phyloP scores from a whole-genome alignment of 2,888 invertebrate species.

The Oeneis ivallda region DNA sequence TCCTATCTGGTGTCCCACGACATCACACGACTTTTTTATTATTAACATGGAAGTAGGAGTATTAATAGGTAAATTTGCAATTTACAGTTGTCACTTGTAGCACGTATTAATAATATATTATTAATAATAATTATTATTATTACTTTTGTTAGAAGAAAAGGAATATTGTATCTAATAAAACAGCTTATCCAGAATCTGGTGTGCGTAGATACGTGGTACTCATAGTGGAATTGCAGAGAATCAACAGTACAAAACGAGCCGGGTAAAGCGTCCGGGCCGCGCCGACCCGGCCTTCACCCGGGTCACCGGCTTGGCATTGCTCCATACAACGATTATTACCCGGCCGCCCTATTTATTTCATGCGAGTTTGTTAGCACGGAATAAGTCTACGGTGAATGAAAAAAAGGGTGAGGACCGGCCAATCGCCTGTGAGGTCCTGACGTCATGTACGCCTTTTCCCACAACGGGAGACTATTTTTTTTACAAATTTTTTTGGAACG shows the following conservation, averaged over 20 bases:
- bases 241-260: conserved; percentile 19
- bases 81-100: no score
- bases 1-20: no score
- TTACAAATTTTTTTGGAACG: no score
- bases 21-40: no score
- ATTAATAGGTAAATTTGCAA: no score
- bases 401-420: not conserved
- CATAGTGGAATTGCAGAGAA: conserved; percentile 6
- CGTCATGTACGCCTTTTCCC: not conserved
- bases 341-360: conserved; percentile 15
- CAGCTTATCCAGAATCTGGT: no score
- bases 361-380: not conserved
- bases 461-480: no score
- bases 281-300: conserved; percentile 39
- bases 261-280: conserved; percentile 11
- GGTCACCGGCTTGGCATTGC: conserved; percentile 25
- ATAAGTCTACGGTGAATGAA: conserved; percentile 1
- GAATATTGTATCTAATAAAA: no score
- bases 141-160: no score
- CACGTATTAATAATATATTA: no score
- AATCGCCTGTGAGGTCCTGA: not conserved
- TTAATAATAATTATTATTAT: no score
- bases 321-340: conserved; percentile 10
- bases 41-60: no score
- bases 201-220: not conserved